Evolutionary conservation across 2,797 vertebrate genomes (phyloP), one percentile per base, ranked within the genome.

Genomic region (Staurois parvus): DNA sequence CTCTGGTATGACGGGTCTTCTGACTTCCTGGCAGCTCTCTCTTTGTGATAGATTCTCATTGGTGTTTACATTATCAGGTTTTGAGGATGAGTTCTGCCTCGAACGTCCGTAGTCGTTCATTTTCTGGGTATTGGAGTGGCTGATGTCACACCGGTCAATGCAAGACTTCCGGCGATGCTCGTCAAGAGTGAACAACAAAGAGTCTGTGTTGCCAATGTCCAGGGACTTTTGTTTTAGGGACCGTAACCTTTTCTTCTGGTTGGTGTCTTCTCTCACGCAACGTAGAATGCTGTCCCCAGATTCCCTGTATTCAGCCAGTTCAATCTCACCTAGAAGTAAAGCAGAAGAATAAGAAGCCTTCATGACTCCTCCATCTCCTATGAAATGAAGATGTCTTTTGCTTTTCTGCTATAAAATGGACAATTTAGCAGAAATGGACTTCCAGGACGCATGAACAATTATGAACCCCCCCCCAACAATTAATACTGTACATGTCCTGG

Each of bases 211-310:
- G 91, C 96, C 95, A 89, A 99, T 99, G 93, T 99, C 98, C 91
- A 99, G 95, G 91, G 98, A 99, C 92, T 99, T 98, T 94, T 99
- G 98, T 93, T 99, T 99, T 91, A 99, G 97, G 92, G 98, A 97
- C 90, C 97, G 98, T 45, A 99, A 94, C 62, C 96, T 95, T 90
- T 98, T 99, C 94, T 98, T 98, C 92, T 97, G 96, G 91, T 96
- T 96, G 93, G 96, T 96, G 90, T 98, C 97, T 91, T 99, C 97
- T 92, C 97, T 94, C 90, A 97, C 96, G 83, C 97, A 97, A 92
- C 96, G 97, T n/a, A 99, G 95, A 88, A 99, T 95, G 88, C 94
- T 98, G 95, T 99, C 98, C 17, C 97, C 95, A 72, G 96, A 94
- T 88, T 99, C 98, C 88, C 97, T 96, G 92, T 98, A 99, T 93